phyloP scores from a whole-genome alignment of 2,113 vertebrate genomes.

The Hystrix brachyura region DNA sequence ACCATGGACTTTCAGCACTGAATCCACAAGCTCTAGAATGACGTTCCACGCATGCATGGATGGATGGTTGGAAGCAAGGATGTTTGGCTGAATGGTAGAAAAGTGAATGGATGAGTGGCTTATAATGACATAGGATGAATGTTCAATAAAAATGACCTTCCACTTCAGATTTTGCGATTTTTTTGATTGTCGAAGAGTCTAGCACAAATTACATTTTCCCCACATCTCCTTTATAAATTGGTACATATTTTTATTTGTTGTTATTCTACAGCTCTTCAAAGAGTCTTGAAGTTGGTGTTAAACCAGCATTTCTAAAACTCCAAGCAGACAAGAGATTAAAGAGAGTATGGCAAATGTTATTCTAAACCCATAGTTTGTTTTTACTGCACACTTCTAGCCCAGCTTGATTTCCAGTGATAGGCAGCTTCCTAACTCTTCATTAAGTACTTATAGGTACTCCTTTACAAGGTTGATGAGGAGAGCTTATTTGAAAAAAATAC shows the following conservation, averaged over 20 bases:
- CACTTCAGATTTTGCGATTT: neutral
- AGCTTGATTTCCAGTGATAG: neutral
- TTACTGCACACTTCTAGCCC: neutral
- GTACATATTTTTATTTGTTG: neutral
- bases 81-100: neutral
- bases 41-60: neutral
- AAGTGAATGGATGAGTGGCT: neutral
- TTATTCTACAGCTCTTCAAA: neutral
- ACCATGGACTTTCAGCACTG: neutral
- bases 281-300: constrained; percentile 7
- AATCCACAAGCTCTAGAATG: neutral
- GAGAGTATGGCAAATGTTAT: neutral
- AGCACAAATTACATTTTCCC: neutral
- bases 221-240: neutral
- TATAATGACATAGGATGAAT: neutral
- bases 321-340: neutral
- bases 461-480: neutral
- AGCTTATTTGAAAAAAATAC: constrained; percentile 16
- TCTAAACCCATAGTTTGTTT: neutral
- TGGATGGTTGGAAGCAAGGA: neutral
- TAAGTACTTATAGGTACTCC: constrained; percentile 5
- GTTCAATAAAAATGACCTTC: neutral
- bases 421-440: neutral
- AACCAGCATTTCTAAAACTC: constrained; percentile 13
- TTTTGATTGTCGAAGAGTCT: neutral